Evolutionary conservation across 1,140 invertebrate species (phyloP).

Genomic region (Diachasmimorpha longicaudata): DNA sequence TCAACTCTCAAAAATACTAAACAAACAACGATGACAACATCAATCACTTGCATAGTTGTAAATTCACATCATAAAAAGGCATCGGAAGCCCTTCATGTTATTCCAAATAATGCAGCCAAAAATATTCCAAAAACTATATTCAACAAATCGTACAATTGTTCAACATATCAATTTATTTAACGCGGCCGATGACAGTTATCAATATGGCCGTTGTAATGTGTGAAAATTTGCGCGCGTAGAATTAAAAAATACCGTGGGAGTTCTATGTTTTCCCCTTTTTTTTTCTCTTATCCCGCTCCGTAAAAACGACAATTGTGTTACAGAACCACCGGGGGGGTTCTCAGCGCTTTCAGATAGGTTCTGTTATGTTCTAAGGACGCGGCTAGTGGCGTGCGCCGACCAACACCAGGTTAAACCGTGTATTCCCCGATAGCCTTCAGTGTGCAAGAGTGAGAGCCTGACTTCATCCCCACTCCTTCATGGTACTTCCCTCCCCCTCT

Average conservation of each 20-base stretch:
- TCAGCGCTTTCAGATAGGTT: slow-evolving; percentile 45
- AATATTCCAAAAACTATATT: no score
- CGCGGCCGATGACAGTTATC: slow-evolving; percentile 18
- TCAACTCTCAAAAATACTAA: neutral
- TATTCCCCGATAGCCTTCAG: slow-evolving; percentile 5
- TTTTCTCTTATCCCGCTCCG: slow-evolving; percentile 37
- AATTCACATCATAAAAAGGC: neutral
- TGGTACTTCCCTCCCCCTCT: neutral
- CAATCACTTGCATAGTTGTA: neutral
- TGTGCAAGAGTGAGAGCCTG: slow-evolving; percentile 18
- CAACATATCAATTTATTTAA: neutral
- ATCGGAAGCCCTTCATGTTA: neutral
- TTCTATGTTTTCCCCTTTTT: neutral
- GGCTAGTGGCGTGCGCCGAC: slow-evolving; percentile 37
- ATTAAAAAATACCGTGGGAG: slow-evolving; percentile 40
- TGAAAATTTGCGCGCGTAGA: slow-evolving; percentile 38
- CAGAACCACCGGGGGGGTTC: slow-evolving; percentile 38
- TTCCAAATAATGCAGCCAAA: no score
- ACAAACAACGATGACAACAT: neutral
- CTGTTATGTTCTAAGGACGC: slow-evolving; percentile 42
- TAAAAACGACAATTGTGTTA: slow-evolving; percentile 38
- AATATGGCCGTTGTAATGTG: slow-evolving; percentile 41
- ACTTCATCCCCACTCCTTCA: slow-evolving; percentile 9
- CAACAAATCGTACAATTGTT: no score
- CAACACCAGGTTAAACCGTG: slow-evolving; percentile 18